Conservation (phyloP, 2,113 vertebrate species). For the Oxygymnocypris stewartii region DNA sequence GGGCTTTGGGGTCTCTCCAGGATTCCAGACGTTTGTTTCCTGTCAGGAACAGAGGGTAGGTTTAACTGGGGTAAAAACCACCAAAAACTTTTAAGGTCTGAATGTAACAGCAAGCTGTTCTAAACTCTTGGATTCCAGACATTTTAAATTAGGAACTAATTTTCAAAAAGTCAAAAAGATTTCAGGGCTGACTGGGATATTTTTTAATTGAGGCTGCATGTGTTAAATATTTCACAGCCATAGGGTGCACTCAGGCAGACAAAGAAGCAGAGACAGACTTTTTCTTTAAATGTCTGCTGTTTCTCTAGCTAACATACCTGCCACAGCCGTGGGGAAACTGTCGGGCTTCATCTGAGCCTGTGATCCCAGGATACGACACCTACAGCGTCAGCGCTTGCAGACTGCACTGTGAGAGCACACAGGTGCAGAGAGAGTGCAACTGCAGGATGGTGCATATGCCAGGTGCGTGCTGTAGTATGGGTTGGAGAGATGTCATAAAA, state of each 20-base stretch:
- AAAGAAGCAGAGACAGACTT: background rate
- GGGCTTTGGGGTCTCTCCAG: slow-evolving; percentile 95
- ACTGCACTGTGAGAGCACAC: slow-evolving; percentile 91
- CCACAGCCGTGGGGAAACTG: slow-evolving; percentile 98
- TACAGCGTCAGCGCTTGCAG: slow-evolving; percentile 97
- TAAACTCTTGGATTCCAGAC: slow-evolving; percentile 3
- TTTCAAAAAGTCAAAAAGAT: background rate
- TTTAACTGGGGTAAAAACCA: background rate
- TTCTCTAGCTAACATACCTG: slow-evolving; percentile 88
- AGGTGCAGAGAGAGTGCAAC: slow-evolving; percentile 86
- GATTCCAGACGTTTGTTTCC: slow-evolving; percentile 98
- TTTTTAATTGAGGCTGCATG: slow-evolving; percentile 3
- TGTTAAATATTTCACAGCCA: background rate
- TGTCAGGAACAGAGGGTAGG: slow-evolving; percentile 98
- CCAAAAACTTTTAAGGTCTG: background rate
- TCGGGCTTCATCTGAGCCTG: slow-evolving; percentile 82
- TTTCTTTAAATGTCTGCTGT: slow-evolving; percentile 10
- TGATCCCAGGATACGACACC: slow-evolving; percentile 88
- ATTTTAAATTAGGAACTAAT: background rate
- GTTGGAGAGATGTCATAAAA: slow-evolving; percentile 12
- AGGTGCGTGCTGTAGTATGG: slow-evolving; percentile 72
- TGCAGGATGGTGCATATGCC: slow-evolving; percentile 99
- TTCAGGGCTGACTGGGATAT: background rate
- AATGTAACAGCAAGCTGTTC: background rate
- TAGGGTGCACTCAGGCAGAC: background rate